Conservation (phyloP, 2,888 invertebrate genomes). For the Eristalis pertinax region DNA sequence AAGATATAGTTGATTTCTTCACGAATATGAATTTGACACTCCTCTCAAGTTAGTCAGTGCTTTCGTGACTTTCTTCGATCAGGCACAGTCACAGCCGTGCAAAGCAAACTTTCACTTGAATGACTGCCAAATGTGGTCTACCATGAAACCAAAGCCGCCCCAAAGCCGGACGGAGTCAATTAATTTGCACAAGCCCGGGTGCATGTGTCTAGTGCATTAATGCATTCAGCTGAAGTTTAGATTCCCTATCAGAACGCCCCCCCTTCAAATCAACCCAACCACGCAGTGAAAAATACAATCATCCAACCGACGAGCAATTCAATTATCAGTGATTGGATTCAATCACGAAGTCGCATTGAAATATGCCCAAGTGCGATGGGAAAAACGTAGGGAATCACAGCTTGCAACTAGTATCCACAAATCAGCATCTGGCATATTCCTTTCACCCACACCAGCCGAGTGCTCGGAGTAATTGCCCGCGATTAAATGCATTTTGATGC, state of each 20-base stretch:
- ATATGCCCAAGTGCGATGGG: background rate
- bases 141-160: too few species aligned
- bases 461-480: slow-evolving; percentile 75
- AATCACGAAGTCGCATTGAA: slow-evolving; percentile 4
- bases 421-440: slow-evolving; percentile 6
- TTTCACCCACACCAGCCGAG: background rate
- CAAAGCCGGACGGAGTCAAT: too few species aligned
- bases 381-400: background rate
- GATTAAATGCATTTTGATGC: slow-evolving; percentile 76
- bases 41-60: too few species aligned
- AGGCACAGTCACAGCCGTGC: too few species aligned
- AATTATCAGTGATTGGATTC: slow-evolving; percentile 24
- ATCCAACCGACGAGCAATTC: background rate
- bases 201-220: too few species aligned
- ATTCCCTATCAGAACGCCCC: background rate
- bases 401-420: background rate
- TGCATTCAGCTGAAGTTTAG: background rate
- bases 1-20: too few species aligned
- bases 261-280: background rate
- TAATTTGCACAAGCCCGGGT: too few species aligned
- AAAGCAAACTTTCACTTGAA: too few species aligned
- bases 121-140: too few species aligned
- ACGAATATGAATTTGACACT: too few species aligned
- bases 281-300: slow-evolving; percentile 9
- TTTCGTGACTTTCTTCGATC: too few species aligned